Evolutionary conservation across 2,113 vertebrate genomes (phyloP).

Genomic region (Chaetorhynchus papuensis): DNA sequence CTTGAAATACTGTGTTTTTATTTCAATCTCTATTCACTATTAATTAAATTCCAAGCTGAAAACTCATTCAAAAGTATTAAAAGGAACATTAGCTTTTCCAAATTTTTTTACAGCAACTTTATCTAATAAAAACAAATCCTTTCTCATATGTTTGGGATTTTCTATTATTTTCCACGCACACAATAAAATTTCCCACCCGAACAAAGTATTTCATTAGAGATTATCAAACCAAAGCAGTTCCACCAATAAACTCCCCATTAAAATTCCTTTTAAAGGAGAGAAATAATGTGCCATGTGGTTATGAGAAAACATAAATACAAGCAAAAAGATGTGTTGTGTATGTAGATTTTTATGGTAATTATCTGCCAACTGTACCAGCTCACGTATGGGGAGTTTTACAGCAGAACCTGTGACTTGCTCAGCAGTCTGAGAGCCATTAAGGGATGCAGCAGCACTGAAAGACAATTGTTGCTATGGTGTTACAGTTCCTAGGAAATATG

Average conservation of each 20-base stretch:
- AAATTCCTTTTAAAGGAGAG: background rate
- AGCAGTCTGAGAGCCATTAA: background rate
- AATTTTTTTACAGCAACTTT: background rate
- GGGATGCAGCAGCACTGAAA: background rate
- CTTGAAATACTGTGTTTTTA: background rate
- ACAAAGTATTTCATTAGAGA: background rate
- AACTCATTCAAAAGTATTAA: background rate
- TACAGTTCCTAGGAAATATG: background rate
- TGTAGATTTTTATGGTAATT: background rate
- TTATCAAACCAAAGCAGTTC: background rate
- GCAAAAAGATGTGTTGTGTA: background rate
- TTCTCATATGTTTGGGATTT: background rate
- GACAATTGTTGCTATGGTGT: constrained; percentile 50
- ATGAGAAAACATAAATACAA: background rate
- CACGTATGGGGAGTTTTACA: background rate
- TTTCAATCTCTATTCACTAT: background rate
- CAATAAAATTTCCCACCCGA: background rate
- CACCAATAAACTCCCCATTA: background rate
- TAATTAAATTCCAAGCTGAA: background rate
- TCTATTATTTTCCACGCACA: background rate
- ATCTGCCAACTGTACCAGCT: background rate
- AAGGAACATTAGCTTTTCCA: background rate
- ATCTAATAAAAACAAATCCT: background rate
- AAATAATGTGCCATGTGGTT: background rate
- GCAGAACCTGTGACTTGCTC: background rate